A percentile compares a stretch with the other conserved stretches of the same genome.
Evolutionary conservation across 2,797 vertebrate species (phyloP).

Genomic region (Prunella strophiata): DNA sequence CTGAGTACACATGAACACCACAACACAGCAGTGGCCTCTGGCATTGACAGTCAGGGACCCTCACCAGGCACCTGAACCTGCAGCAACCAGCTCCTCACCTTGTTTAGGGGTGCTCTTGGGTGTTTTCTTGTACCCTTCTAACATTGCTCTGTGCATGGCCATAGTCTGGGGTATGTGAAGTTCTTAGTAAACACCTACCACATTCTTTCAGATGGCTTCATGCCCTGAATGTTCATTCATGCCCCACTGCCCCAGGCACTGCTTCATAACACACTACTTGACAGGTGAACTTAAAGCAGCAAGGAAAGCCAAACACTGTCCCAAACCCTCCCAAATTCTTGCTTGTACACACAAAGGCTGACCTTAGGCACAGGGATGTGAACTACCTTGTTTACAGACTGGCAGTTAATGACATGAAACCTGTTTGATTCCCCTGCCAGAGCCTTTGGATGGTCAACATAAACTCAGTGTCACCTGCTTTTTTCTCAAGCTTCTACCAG

Average conservation of each 20-base stretch:
- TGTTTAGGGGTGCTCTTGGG: background rate
- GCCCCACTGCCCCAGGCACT: background rate
- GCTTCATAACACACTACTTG: background rate
- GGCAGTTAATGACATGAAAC: constrained; percentile 42
- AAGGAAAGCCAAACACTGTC: background rate
- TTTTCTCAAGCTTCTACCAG: background rate
- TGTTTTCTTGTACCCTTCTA: background rate
- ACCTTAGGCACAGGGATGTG: constrained; percentile 60
- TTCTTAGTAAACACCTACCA: background rate
- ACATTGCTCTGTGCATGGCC: background rate
- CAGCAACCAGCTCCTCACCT: background rate
- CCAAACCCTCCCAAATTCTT: background rate
- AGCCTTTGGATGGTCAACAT: constrained; percentile 54
- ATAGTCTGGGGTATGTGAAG: background rate
- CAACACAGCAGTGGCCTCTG: background rate
- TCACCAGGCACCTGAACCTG: background rate
- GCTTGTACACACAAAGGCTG: constrained; percentile 22
- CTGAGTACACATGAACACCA: background rate
- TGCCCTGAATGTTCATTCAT: background rate
- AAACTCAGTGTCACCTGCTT: background rate
- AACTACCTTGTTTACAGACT: constrained; percentile 46
- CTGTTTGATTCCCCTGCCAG: constrained; percentile 44
- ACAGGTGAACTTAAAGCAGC: background rate
- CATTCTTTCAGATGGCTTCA: background rate
- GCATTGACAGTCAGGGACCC: background rate